Evolutionary conservation across 2,113 vertebrate species (phyloP).

Genomic region (Apodemus speciosus): DNA sequence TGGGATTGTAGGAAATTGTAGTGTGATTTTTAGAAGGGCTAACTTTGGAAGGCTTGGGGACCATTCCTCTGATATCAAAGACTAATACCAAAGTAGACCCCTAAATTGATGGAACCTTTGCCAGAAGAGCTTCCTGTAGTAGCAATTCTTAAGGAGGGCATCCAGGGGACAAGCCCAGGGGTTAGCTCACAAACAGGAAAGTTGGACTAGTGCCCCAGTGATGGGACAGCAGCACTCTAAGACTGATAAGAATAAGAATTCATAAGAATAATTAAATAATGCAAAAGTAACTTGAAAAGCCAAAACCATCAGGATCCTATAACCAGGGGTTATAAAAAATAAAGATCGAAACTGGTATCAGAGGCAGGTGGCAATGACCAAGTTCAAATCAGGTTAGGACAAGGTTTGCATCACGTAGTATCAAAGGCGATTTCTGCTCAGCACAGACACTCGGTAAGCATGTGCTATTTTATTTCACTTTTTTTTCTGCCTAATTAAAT

Average conservation of each 20-base stretch:
- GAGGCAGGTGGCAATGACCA: neutral
- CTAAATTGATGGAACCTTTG: neutral
- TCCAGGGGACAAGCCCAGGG: slow-evolving; percentile 57
- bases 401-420: neutral
- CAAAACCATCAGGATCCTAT: slow-evolving; percentile 1
- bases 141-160: slow-evolving; percentile 46
- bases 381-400: neutral
- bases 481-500: neutral
- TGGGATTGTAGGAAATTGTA: slow-evolving; percentile 47
- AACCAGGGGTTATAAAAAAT: neutral
- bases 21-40: slow-evolving; percentile 23
- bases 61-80: neutral
- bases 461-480: neutral
- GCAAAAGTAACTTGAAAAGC: neutral
- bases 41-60: neutral
- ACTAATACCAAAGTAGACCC: neutral
- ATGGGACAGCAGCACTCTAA: neutral
- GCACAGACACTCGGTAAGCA: neutral
- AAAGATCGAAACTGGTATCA: neutral
- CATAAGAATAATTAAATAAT: neutral
- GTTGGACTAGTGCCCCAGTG: neutral
- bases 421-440: neutral
- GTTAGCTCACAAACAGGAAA: slow-evolving; percentile 75
- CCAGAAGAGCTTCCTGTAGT: slow-evolving; percentile 61
- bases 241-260: neutral